phyloP scores from a whole-genome alignment of 2,113 vertebrate species.

The Sinosuthora webbiana region DNA sequence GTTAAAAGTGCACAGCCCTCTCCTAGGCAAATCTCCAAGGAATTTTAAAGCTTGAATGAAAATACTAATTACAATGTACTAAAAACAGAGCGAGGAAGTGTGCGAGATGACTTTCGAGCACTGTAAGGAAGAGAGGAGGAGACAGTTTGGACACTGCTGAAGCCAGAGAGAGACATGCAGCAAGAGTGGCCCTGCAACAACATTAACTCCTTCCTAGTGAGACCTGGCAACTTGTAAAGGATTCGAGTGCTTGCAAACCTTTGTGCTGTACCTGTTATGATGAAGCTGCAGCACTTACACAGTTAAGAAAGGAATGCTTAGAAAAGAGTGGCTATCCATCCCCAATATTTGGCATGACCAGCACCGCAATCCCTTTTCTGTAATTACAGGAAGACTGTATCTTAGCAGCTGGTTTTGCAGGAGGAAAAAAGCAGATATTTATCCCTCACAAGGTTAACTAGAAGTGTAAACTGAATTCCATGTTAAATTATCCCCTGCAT shows the following conservation, averaged over 20 bases:
- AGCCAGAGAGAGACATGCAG: not conserved
- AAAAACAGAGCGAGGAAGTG: constrained; percentile 51
- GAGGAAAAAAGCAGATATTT: not conserved
- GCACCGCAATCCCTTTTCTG: not conserved
- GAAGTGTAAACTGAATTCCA: constrained; percentile 58
- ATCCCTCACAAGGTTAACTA: constrained; percentile 11
- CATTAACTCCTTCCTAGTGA: not conserved
- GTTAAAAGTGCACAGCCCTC: constrained; percentile 54
- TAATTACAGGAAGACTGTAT: not conserved
- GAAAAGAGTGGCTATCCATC: not conserved
- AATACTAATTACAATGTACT: constrained; percentile 51
- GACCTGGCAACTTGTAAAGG: not conserved
- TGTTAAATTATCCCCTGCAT: constrained; percentile 23
- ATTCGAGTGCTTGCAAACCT: not conserved
- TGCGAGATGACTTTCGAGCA: constrained; percentile 10
- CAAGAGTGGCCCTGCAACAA: fast-evolving
- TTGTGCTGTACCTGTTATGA: not conserved
- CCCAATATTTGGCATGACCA: not conserved
- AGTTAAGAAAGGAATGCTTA: not conserved
- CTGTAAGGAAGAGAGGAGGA: not conserved
- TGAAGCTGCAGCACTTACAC: fast-evolving
- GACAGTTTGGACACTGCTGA: not conserved
- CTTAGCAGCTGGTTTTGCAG: not conserved
- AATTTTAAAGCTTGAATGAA: constrained; percentile 61
- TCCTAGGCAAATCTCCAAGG: constrained; percentile 50